phyloP scores from a whole-genome alignment of 2,797 vertebrate genomes.

The Coendou prehensilis region DNA sequence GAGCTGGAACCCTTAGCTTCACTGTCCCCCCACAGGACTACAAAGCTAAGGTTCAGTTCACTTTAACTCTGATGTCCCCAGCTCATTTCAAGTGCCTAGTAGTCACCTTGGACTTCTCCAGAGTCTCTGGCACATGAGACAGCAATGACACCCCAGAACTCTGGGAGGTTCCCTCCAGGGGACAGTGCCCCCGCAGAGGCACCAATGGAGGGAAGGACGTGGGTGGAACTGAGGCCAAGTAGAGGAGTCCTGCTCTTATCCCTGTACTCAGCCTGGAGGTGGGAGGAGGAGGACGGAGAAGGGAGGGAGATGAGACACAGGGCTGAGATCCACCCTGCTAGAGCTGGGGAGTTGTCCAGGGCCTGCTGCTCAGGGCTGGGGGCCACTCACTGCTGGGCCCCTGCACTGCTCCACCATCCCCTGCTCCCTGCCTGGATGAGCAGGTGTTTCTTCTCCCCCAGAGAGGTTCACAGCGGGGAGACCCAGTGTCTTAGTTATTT shows the following conservation, averaged over 20 bases:
- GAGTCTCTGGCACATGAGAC: background rate
- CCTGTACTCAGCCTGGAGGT: rapidly evolving
- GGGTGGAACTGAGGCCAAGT: background rate
- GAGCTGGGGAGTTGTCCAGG: rapidly evolving
- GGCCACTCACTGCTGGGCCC: background rate
- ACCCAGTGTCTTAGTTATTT: background rate
- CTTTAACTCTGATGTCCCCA: background rate
- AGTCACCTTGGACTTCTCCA: background rate
- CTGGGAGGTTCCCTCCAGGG: background rate
- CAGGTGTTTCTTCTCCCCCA: background rate
- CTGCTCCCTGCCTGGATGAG: background rate
- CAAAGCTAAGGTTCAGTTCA: background rate
- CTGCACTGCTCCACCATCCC: background rate
- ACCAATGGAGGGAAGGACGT: background rate
- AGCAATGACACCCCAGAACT: background rate
- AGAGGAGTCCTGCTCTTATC: background rate
- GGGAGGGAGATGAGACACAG: rapidly evolving
- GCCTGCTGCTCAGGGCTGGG: background rate
- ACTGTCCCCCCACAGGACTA: too few relatives aligned
- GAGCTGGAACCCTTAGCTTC: background rate
- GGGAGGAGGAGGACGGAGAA: too few relatives aligned
- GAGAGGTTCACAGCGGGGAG: background rate
- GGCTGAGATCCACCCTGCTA: background rate
- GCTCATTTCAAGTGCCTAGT: background rate
- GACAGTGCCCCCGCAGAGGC: rapidly evolving